Evolutionary conservation across 2,797 vertebrate species (phyloP).

Genomic region (Eurystomus glaucurus): DNA sequence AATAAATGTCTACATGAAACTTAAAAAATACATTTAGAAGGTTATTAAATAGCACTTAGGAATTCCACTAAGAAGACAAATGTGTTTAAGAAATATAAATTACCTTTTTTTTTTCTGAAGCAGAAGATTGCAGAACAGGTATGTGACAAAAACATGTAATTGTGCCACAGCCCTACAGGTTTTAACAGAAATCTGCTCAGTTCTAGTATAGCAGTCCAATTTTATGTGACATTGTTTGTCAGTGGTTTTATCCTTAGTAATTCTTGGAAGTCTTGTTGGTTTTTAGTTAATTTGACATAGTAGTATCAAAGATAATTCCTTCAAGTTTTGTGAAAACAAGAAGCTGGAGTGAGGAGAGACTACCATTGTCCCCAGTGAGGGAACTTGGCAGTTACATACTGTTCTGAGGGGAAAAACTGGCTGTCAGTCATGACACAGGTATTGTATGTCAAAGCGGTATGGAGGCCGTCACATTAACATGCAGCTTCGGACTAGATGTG

Average conservation of each 20-base stretch:
- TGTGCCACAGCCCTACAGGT: not conserved
- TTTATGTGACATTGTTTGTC: not conserved
- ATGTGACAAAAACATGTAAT: not conserved
- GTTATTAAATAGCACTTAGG: not conserved
- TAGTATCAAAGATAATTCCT: not conserved
- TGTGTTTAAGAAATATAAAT: not conserved
- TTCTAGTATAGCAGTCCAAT: not conserved
- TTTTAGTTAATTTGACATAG: not conserved
- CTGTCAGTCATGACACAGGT: not conserved
- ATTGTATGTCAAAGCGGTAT: not conserved
- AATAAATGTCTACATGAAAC: not conserved
- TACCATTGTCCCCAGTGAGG: not conserved
- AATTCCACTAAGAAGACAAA: not conserved
- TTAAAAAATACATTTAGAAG: not conserved
- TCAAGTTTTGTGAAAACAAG: not conserved
- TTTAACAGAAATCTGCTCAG: not conserved
- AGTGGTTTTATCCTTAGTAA: not conserved
- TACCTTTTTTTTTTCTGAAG: not conserved
- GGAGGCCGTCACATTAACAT: not conserved
- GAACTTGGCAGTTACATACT: rapidly evolving
- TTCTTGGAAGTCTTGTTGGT: not conserved
- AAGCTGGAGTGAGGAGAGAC: not conserved
- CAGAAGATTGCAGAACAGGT: not conserved
- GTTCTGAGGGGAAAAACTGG: not conserved
- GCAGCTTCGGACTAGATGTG: rapidly evolving